Percentiles rank a stretch among this genome's conserved stretches.
Evolutionary conservation across 2,113 vertebrate genomes (phyloP).

Genomic region (Equus przewalskii): DNA sequence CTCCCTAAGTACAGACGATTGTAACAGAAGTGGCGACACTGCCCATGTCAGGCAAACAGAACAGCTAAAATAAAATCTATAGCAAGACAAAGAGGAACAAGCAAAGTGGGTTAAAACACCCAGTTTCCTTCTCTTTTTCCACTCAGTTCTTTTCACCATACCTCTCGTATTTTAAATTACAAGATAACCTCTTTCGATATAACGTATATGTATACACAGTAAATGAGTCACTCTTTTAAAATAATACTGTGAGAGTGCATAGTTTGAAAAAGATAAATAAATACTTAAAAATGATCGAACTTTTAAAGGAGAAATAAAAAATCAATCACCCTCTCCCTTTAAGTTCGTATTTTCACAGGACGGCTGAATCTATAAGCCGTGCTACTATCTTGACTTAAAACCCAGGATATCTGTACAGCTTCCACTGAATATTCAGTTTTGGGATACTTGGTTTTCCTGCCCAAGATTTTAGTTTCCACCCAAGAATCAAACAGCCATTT

Average conservation of each 20-base stretch:
- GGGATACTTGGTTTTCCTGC: not conserved
- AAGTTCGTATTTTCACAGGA: not conserved
- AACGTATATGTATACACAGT: not conserved
- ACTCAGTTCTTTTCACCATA: constrained; percentile 15
- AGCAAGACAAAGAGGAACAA: constrained; percentile 75
- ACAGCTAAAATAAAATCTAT: constrained; percentile 49
- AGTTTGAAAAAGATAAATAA: not conserved
- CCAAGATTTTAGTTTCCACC: constrained; percentile 20
- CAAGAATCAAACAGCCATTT: constrained; percentile 44
- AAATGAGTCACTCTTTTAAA: not conserved
- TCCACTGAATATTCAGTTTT: not conserved
- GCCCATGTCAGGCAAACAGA: constrained; percentile 60
- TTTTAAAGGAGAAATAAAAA: not conserved
- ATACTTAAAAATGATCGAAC: constrained; percentile 15
- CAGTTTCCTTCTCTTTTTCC: constrained; percentile 76
- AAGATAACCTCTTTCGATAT: not conserved
- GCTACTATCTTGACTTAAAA: not conserved
- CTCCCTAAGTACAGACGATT: not conserved
- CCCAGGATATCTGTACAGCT: not conserved
- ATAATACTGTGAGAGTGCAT: not conserved
- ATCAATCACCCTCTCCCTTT: not conserved
- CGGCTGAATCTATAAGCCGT: not conserved
- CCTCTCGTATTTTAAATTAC: not conserved
- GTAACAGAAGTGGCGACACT: constrained; percentile 63
- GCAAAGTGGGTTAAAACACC: constrained; percentile 66